These are phyloP conservation scores for Aldrovandia affinis DNA, from an alignment of 2,797 vertebrate species.

Conservation along the genomic window DNA sequence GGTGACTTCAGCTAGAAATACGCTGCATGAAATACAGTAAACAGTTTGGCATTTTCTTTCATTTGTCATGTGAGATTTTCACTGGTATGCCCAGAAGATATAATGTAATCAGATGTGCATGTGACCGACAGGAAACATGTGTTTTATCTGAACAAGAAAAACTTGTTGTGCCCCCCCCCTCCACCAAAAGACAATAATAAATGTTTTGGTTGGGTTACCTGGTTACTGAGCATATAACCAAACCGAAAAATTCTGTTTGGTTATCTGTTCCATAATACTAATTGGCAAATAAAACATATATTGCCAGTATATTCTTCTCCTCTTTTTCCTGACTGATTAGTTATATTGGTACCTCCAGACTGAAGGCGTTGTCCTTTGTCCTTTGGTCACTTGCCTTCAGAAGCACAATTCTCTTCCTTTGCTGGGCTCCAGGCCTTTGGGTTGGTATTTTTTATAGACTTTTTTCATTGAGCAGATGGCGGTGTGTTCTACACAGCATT, in stretches of 20 bases:
- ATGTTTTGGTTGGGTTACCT: neutral
- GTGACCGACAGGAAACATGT: constrained; percentile 16
- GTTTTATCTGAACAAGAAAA: constrained; percentile 11
- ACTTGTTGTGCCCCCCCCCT: neutral
- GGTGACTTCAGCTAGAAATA: neutral
- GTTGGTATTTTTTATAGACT: neutral
- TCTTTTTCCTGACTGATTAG: neutral
- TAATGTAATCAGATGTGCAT: constrained; percentile 29
- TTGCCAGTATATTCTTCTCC: neutral
- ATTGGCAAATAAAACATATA: too few relatives aligned
- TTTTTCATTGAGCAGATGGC: constrained; percentile 26
- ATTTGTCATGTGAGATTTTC: constrained; percentile 24
- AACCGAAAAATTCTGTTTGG: neutral
- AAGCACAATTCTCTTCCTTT: neutral
- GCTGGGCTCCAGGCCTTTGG: neutral
- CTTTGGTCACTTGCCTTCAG: neutral
- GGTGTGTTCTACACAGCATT: constrained; percentile 33
- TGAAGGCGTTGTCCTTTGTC: neutral
- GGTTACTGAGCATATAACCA: neutral
- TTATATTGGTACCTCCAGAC: neutral
- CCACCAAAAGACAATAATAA: neutral
- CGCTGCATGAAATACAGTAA: neutral
- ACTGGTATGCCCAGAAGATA: constrained; percentile 27
- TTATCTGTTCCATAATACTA: too few relatives aligned
- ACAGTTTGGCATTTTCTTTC: constrained; percentile 25